Evolutionary conservation across 2,797 vertebrate genomes (phyloP).

Genomic region (Orientallactaga sibirica): DNA sequence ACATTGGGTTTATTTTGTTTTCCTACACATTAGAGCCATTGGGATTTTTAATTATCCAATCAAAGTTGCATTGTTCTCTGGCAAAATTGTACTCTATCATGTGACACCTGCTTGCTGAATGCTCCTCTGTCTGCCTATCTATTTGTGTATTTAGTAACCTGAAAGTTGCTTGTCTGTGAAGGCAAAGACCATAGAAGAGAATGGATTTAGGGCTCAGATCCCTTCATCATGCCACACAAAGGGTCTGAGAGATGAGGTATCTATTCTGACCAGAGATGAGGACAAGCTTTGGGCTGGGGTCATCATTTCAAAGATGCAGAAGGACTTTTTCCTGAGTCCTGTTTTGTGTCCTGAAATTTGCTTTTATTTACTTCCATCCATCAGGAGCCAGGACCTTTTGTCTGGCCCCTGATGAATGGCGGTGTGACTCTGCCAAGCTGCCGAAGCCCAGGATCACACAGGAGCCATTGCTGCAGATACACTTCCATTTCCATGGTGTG

Average conservation of each 20-base stretch:
- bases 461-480: background rate
- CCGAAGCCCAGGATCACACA: background rate
- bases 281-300: background rate
- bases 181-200: background rate
- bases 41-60: background rate
- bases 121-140: background rate
- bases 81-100: background rate
- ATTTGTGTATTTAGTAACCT: background rate
- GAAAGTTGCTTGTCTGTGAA: background rate
- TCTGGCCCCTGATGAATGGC: background rate
- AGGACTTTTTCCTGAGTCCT: background rate
- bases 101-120: background rate
- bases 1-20: slow-evolving; percentile 4
- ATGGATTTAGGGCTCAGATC: background rate
- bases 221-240: background rate
- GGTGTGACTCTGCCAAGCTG: background rate
- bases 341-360: background rate
- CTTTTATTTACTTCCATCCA: background rate
- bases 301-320: background rate
- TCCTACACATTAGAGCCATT: background rate
- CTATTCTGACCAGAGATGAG: background rate
- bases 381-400: background rate
- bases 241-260: background rate
- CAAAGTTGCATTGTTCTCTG: background rate
- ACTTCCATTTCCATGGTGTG: background rate